phyloP scores from a whole-genome alignment of 2,888 invertebrate species.

The Leucozona laternaria region DNA sequence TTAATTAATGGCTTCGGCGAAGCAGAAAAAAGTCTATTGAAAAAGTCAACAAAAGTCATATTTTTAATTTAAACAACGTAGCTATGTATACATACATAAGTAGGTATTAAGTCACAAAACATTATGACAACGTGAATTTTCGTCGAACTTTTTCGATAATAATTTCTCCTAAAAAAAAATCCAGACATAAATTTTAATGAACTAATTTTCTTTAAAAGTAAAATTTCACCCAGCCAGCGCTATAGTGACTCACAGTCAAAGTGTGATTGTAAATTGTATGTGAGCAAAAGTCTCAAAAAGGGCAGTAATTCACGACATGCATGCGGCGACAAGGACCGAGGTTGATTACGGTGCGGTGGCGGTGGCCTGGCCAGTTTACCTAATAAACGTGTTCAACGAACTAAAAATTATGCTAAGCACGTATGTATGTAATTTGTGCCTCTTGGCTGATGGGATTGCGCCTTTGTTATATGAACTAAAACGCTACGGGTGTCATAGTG shows the following conservation, averaged over 20 bases:
- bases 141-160: conserved; percentile 11
- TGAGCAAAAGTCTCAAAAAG: conserved; percentile 1
- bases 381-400: conserved; percentile 23
- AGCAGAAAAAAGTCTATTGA: background rate
- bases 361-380: background rate
- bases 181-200: conserved; percentile 10
- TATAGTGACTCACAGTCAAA: conserved; percentile 16
- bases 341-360: conserved; percentile 16
- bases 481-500: background rate
- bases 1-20: background rate
- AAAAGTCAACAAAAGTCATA: conserved; percentile 2
- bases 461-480: conserved; percentile 7
- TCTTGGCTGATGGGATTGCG: conserved; percentile 28
- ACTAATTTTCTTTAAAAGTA: conserved; percentile 8
- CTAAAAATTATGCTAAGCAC: conserved; percentile 46
- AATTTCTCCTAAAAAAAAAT: conserved; percentile 43
- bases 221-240: conserved; percentile 32
- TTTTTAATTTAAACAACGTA: conserved; percentile 18
- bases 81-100: conserved; percentile 3
- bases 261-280: background rate
- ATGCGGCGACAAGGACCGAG: background rate
- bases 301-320: background rate
- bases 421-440: conserved; percentile 60
- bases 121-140: conserved; percentile 25
- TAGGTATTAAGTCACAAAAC: conserved; percentile 55